Conservation (phyloP, 2,797 vertebrate genomes). For the Pangasius krempfi region DNA sequence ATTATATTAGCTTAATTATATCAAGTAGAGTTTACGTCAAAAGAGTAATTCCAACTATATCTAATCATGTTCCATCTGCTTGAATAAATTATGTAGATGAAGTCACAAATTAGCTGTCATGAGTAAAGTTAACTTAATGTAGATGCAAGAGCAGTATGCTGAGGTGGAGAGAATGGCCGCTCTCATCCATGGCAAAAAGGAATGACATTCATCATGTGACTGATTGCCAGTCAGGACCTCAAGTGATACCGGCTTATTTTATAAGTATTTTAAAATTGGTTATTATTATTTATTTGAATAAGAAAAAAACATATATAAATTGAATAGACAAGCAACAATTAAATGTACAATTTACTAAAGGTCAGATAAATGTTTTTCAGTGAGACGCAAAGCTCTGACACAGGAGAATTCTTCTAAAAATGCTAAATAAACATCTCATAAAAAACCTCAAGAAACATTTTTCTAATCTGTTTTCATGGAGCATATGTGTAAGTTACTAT, state of each 20-base stretch:
- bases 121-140: not conserved
- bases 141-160: not conserved
- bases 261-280: not conserved
- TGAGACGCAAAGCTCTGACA: not conserved
- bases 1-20: not conserved
- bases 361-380: not conserved
- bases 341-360: not conserved
- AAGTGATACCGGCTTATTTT: not conserved
- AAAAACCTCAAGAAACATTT: not conserved
- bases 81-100: not conserved
- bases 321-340: no score
- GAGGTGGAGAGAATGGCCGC: not conserved
- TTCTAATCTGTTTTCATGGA: not conserved
- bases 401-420: not conserved
- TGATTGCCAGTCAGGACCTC: not conserved
- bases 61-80: not conserved
- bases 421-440: not conserved
- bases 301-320: not conserved
- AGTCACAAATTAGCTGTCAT: not conserved
- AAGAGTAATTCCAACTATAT: not conserved
- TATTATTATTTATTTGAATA: not conserved
- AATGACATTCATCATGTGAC: not conserved
- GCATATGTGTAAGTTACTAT: not conserved
- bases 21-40: not conserved
- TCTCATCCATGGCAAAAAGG: not conserved